Evolutionary conservation across 2,888 invertebrate species (phyloP).

Genomic region (Chalcosyrphus nemorum): DNA sequence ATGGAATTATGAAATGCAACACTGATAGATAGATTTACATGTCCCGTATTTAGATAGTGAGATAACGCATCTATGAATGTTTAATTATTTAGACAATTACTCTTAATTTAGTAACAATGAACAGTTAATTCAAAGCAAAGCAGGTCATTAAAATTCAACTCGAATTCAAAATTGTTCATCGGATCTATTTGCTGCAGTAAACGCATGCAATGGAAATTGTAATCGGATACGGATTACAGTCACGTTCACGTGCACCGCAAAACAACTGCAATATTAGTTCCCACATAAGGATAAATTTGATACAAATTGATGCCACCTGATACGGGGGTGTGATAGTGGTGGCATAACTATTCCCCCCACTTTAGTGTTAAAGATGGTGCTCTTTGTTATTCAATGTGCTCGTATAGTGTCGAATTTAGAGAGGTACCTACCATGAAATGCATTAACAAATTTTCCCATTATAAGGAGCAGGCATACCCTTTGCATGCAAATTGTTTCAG

Average conservation of each 20-base stretch:
- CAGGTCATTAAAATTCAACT: constrained; percentile 21
- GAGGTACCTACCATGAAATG: neutral
- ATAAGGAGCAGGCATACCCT: neutral
- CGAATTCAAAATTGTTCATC: constrained; percentile 22
- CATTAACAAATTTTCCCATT: neutral
- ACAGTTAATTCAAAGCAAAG: constrained; percentile 10
- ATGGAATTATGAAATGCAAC: neutral
- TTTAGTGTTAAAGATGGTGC: neutral
- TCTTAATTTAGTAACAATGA: constrained; percentile 23
- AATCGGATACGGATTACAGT: constrained; percentile 27
- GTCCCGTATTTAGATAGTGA: neutral
- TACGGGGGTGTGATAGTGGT: neutral
- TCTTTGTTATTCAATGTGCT: neutral
- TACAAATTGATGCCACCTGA: constrained; percentile 23
- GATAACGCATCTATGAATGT: neutral
- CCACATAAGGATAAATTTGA: constrained; percentile 1
- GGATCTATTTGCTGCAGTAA: constrained; percentile 1
- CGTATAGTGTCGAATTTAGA: neutral
- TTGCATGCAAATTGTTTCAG: neutral
- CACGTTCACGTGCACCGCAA: constrained; percentile 30
- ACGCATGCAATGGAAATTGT: neutral
- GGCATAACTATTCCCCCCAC: neutral
- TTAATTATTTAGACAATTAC: constrained; percentile 10
- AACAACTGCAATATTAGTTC: constrained; percentile 34
- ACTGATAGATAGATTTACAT: neutral